A percentile compares a stretch with the other conserved stretches of the same genome.
phyloP scores from a whole-genome alignment of 1,140 invertebrate genomes.

The Radopholus similis region DNA sequence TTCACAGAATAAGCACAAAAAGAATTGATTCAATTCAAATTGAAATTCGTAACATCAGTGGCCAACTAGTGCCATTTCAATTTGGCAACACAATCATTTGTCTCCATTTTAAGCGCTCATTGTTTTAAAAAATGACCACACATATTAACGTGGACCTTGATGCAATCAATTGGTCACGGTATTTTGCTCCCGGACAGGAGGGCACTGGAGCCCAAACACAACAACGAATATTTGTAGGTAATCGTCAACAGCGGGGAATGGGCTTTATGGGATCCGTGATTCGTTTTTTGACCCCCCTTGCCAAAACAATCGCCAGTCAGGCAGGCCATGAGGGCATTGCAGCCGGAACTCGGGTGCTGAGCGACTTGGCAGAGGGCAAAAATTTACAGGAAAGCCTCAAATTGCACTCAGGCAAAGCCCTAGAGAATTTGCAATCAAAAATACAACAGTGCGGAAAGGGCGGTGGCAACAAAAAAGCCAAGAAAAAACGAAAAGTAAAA shows the following conservation, averaged over 20 bases:
- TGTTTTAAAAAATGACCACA: constrained; percentile 8
- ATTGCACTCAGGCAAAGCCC: not conserved
- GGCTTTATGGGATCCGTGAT: not conserved
- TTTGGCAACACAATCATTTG: not conserved
- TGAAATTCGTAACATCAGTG: not conserved
- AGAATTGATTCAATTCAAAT: not conserved
- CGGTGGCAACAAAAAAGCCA: not conserved
- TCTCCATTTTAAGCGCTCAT: constrained; percentile 6
- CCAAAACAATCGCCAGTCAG: not conserved
- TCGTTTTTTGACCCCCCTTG: constrained; percentile 3
- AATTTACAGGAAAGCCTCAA: not conserved
- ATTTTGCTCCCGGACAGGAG: not conserved
- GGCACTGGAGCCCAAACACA: not conserved
- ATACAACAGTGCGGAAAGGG: constrained; percentile 5
- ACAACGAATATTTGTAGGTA: constrained; percentile 6
- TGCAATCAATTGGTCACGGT: not conserved
- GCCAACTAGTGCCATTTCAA: not conserved
- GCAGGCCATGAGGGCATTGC: not conserved
- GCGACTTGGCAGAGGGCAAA: not conserved
- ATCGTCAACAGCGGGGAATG: not conserved
- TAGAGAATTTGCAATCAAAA: not conserved
- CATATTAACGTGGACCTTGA: not conserved
- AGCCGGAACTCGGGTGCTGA: not conserved
- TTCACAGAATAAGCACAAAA: not conserved
- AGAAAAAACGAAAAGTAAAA: not conserved